Evolutionary conservation across 2,797 vertebrate species (phyloP), one percentile per base, ranked within the genome.

Genomic region (Pelochelys cantorii): DNA sequence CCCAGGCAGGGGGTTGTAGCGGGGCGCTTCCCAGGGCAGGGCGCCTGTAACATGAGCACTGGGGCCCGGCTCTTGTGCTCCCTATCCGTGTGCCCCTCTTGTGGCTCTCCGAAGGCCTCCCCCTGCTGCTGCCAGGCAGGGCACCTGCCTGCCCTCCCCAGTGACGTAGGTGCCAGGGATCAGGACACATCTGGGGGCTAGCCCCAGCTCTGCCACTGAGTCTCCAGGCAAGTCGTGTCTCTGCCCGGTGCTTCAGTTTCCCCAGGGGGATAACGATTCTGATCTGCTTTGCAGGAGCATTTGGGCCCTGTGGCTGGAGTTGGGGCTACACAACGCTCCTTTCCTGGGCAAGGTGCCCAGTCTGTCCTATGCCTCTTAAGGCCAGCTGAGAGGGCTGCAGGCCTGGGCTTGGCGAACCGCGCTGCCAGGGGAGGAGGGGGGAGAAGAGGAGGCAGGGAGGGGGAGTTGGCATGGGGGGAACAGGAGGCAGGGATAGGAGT

Each of bases 381-480:
- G 37, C 71, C 9, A 20, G 68, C 95, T 97, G 94, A 95, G 90
- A 62, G 23, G 48, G 5, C 31, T 15, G 27, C 23, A 5, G 23
- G 17, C 20, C 2, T 0, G 29, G 22, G 53, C 5, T 59, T 74
- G 22, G 37, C 31, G 5, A 3, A 1, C 3, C 25, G 54, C 48
- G 25, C 34, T 12, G 9, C 48, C 27, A n/a, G 27, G 11, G 1
- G 17, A 9, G 42, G 20, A 27, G 25, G 11, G 1, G n/a, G n/a
- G 74, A 31, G 48, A 12, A 37, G 71, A 54, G 53, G 53, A 15
- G 53, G 53, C 53, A 13, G 54, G 15, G 54, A 55, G 17, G 54
- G 54, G 54, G 54, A 18, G 54, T 54, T 6, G 42, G 42, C 5
- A 6, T 42, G 42, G 2, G 17, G 5, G 29, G 31, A 74, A 54